Evolutionary conservation across 2,888 invertebrate genomes (phyloP), one percentile per base, ranked within the genome.

Genomic region (Mythimna loreyi): DNA sequence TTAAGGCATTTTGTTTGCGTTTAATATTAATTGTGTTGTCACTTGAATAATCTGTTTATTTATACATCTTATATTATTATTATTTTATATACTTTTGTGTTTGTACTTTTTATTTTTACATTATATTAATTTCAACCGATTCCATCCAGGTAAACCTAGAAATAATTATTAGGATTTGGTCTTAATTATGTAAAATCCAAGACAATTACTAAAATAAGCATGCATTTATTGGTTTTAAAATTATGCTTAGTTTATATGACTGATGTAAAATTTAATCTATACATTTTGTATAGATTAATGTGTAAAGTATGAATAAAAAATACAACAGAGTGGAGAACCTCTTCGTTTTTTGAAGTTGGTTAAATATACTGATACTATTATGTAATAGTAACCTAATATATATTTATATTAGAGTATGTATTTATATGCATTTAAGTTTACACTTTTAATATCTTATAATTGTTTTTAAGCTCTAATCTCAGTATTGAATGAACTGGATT

Each of bases 381-480:
- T 43, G 40, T 64, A 66, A 40, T 50, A 21, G 47, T 13, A 16
- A 19, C 16, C 5, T 40, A 40, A 16, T 40, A 4, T 40, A 40
- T 40, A 40, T 40, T 4, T 13, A 40, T 40, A 13, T 40, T 40
- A 40, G 36, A 40, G n/a, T 62, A 73, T 73, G 9, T 72, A 23
- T 68, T 13, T 11, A 55, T 43, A 11, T 36, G 33, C 13, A 36
- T 28, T 68, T 65, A 16, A 67, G 36, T 68, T n/a, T 21, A n/a
- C n/a, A 75, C 52, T 40, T 21, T 23, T 16, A 19, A 53, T 55
- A 55, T 55, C 2, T 21, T 55, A 40, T 69, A 45, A 23, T 16
- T 49, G n/a, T 11, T 28, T 36, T 33, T 77, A 72, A 78, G 78
- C 56, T 78, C 43, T 43, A 67, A 50, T 36, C 55, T 43, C 49